Evolutionary conservation across 92 coral and sea anemone genomes (phyloP), one percentile per base, ranked within the genome.

Genomic region (Epizoanthus fatuus): DNA sequence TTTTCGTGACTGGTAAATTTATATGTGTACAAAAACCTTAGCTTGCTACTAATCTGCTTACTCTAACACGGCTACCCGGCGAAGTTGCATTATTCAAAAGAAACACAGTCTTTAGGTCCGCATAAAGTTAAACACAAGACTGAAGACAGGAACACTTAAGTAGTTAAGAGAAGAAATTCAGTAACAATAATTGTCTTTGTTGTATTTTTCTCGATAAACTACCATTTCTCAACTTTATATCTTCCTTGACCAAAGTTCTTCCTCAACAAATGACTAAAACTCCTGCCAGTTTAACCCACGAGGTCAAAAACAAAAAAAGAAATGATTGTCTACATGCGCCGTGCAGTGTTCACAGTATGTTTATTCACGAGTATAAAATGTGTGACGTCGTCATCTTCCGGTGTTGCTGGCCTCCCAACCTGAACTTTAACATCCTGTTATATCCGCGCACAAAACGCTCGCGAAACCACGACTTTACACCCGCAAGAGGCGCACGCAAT

Each of bases 371-470:
- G 45, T 37, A 37, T 42, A 66, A 35, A 38, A n/a, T 38, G 15
- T 47, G 35, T 44, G 9, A 39, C 37, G 20, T 70, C 75, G 75
- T 70, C 16, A 45, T 17, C 49, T 69, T 70, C 72, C 72, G 72
- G 72, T 35, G 72, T 37, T 15, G 22, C 49, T 35, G 72, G 49
- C 72, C 42, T 66, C 47, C 72, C 47, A 44, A 13, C 44, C 20
- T 66, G 47, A 66, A 37, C 38, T 40, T 15, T 35, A 37, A 66
- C 42, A 66, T 37, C 72, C 72, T 29, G 22, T 29, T 13, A 3
- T 5, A 22, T 63, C 69, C 69, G 38, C 40, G 20, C 16, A 35
- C 1, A 49, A 37, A 38, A 66, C 42, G 49, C 72, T 42, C 47
- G 16, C 9, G 8, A 38, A 35, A 35, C 5, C 16, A 13, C 9